Conservation (phyloP, 2,888 invertebrate genomes). For the Helicoverpa assulta region DNA sequence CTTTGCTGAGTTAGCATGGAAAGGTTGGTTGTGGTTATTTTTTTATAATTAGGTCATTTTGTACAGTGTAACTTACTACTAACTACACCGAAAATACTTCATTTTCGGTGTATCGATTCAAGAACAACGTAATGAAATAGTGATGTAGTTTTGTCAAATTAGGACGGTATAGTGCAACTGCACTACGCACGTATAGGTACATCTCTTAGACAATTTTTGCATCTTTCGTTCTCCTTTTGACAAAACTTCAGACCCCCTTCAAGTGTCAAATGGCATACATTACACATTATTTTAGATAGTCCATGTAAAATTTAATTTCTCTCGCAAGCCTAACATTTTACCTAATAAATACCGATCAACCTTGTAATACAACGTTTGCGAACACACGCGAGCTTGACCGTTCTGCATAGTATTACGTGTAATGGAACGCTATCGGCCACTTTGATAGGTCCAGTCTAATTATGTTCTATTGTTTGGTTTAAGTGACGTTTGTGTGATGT, state of each 20-base stretch:
- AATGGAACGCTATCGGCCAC: slow-evolving; percentile 21
- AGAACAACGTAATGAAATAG: too few species aligned
- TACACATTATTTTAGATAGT: slow-evolving; percentile 29
- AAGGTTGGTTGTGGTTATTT: neutral
- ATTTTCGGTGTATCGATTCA: too few species aligned
- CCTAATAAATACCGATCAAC: slow-evolving; percentile 47
- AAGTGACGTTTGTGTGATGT: slow-evolving; percentile 9
- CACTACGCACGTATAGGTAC: too few species aligned
- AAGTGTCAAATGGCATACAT: slow-evolving; percentile 30
- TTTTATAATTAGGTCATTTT: too few species aligned
- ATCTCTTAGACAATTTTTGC: too few species aligned
- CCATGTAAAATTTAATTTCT: neutral
- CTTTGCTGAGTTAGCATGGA: neutral
- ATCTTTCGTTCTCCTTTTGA: too few species aligned
- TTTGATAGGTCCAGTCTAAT: slow-evolving; percentile 35
- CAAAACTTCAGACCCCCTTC: neutral
- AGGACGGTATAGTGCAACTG: too few species aligned
- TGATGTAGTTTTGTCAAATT: too few species aligned
- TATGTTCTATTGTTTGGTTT: slow-evolving; percentile 26
- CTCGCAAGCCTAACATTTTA: slow-evolving; percentile 26
- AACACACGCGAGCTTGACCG: slow-evolving; percentile 17
- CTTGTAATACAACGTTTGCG: slow-evolving; percentile 49
- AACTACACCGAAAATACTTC: too few species aligned
- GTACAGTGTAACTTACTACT: too few species aligned
- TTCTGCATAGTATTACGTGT: slow-evolving; percentile 14